Evolutionary conservation across 2,888 invertebrate species (phyloP).

Genomic region (Drosophila maculinotata): DNA sequence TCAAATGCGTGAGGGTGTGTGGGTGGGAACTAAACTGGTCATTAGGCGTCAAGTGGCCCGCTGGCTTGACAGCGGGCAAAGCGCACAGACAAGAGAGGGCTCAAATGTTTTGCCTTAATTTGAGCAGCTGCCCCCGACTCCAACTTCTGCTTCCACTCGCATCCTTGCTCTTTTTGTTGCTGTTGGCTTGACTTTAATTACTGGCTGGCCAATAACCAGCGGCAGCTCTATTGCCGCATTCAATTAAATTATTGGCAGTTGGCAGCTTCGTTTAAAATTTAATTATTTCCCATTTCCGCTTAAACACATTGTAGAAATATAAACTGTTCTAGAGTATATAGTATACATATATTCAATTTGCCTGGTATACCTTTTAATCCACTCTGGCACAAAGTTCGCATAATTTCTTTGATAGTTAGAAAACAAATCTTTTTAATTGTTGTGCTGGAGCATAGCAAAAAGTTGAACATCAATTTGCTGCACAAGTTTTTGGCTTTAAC

Average conservation of each 20-base stretch:
- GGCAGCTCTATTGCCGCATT: constrained; percentile 54
- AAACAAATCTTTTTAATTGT: constrained; percentile 72
- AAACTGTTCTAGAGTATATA: not conserved
- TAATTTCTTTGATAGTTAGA: constrained; percentile 28
- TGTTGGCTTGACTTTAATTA: constrained; percentile 66
- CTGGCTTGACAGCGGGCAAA: constrained; percentile 49
- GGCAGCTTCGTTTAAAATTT: constrained; percentile 52
- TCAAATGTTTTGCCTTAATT: constrained; percentile 74
- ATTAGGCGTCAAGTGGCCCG: constrained; percentile 77
- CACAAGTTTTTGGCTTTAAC: constrained; percentile 51
- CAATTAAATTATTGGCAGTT: constrained; percentile 66
- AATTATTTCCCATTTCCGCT: constrained; percentile 19
- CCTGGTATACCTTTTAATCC: constrained; percentile 18
- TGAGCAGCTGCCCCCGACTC: constrained; percentile 48
- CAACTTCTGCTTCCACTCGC: not conserved
- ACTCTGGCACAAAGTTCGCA: constrained; percentile 27
- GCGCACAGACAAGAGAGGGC: constrained; percentile 47
- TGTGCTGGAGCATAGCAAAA: constrained; percentile 45
- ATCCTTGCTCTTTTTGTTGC: constrained; percentile 4
- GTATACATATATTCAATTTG: constrained; percentile 3
- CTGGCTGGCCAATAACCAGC: constrained; percentile 51
- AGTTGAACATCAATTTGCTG: constrained; percentile 60
- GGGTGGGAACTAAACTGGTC: constrained; percentile 66
- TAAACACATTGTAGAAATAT: constrained; percentile 1
- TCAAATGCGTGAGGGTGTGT: constrained; percentile 6